Evolutionary conservation across 2,888 invertebrate genomes (phyloP).

Genomic region (Yponomeuta plumbellus): DNA sequence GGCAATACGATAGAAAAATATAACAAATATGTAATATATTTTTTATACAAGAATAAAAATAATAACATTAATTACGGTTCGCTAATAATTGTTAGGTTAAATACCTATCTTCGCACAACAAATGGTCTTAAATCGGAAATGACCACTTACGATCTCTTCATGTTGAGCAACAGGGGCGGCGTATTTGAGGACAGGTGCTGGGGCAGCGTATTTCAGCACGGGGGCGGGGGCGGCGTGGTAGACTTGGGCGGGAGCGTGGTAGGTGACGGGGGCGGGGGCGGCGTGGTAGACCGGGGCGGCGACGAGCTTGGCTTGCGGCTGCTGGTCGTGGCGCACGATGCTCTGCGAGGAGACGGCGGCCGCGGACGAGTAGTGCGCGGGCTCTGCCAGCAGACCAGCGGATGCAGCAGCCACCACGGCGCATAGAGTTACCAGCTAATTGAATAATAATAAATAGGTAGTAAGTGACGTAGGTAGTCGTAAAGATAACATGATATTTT

Average conservation of each 20-base stretch:
- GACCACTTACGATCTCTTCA: slow-evolving; percentile 32
- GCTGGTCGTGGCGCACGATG: slow-evolving; percentile 31
- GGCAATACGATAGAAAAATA: neutral
- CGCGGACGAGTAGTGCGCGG: slow-evolving; percentile 57
- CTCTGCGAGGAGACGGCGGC: slow-evolving; percentile 46
- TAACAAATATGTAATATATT: no score
- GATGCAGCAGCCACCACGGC: slow-evolving; percentile 58
- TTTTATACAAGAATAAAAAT: no score
- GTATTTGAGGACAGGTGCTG: slow-evolving; percentile 33
- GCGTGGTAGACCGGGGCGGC: slow-evolving; percentile 23
- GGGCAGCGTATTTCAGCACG: slow-evolving; percentile 34
- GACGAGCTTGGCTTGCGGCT: slow-evolving; percentile 24
- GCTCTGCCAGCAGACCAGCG: slow-evolving; percentile 50
- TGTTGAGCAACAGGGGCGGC: slow-evolving; percentile 40
- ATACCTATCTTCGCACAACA: no score
- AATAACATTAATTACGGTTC: no score
- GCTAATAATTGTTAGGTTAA: no score
- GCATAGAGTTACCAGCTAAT: slow-evolving; percentile 52
- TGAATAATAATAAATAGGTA: neutral
- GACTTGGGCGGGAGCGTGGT: slow-evolving; percentile 30
- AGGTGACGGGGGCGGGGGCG: slow-evolving; percentile 25
- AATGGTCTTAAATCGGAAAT: neutral
- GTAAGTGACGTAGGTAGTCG: no score
- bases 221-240: slow-evolving; percentile 33
- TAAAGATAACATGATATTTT: no score